phyloP scores from a whole-genome alignment of 2,888 invertebrate species.

The Meiosimyza platycephala region DNA sequence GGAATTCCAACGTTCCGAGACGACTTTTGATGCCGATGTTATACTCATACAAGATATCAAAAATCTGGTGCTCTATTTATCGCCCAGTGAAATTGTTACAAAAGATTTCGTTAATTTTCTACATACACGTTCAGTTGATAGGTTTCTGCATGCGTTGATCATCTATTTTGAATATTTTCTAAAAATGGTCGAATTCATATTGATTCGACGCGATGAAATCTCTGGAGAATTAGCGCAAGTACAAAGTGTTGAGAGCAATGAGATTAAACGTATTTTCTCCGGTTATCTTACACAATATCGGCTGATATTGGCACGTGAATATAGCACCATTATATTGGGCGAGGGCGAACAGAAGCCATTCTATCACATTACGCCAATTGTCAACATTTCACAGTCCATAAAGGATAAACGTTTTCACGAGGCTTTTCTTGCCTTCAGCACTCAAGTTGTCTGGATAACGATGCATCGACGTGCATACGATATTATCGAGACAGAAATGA shows the following conservation, averaged over 20 bases:
- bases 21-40: conserved; percentile 55
- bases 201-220: conserved; percentile 62
- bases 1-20: conserved; percentile 52
- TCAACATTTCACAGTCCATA: conserved; percentile 56
- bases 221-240: conserved; percentile 54
- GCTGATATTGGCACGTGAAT: conserved; percentile 63
- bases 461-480: conserved; percentile 61
- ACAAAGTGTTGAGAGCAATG: conserved; percentile 57
- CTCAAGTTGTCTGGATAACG: conserved; percentile 62
- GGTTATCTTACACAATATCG: conserved; percentile 60
- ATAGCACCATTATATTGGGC: conserved; percentile 59
- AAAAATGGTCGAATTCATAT: conserved; percentile 61
- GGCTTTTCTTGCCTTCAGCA: conserved; percentile 58
- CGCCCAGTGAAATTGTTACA: conserved; percentile 57
- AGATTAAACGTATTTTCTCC: conserved; percentile 59
- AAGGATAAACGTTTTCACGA: conserved; percentile 60
- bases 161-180: conserved; percentile 65
- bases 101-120: conserved; percentile 58
- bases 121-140: conserved; percentile 56
- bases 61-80: conserved; percentile 59
- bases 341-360: conserved; percentile 55
- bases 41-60: conserved; percentile 62
- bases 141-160: conserved; percentile 59
- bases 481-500: conserved; percentile 62
- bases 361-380: conserved; percentile 58